A percentile compares a stretch with the other conserved stretches of the same genome.
Conservation (phyloP, 2,797 vertebrate species). For the Pseudochromis fuscus region DNA sequence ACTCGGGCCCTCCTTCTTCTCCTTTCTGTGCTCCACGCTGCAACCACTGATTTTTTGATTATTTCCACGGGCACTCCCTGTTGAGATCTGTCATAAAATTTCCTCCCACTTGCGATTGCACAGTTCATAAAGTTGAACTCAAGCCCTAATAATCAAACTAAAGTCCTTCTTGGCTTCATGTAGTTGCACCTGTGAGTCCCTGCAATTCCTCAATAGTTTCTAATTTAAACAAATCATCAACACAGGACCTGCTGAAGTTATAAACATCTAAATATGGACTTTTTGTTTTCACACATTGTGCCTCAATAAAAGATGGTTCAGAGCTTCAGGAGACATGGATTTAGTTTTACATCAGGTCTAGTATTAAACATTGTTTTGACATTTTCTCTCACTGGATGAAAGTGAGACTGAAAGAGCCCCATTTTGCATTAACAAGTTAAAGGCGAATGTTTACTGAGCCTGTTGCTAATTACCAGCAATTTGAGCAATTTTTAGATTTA, state of each 20-base stretch:
- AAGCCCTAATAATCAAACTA: neutral
- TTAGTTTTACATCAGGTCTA: too few species aligned
- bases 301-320: neutral
- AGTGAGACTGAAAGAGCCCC: neutral
- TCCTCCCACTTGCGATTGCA: too few species aligned
- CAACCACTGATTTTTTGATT: too few species aligned
- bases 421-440: constrained; percentile 1
- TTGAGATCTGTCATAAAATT: too few species aligned
- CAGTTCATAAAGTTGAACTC: neutral
- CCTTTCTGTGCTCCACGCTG: too few species aligned
- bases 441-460: neutral
- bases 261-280: too few species aligned
- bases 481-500: constrained; percentile 14
- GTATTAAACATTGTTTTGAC: neutral
- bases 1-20: too few species aligned
- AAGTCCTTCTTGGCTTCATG: constrained; percentile 10
- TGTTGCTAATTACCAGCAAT: neutral
- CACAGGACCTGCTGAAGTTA: constrained; percentile 6
- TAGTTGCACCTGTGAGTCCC: neutral
- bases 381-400: neutral
- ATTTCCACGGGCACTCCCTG: too few species aligned
- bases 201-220: neutral
- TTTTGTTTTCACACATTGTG: too few species aligned
- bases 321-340: neutral
- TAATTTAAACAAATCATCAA: constrained; percentile 25